Percentiles rank a stretch among this genome's conserved stretches.
Evolutionary conservation across 1,140 invertebrate genomes (phyloP).

Genomic region (Goniozus legneri): DNA sequence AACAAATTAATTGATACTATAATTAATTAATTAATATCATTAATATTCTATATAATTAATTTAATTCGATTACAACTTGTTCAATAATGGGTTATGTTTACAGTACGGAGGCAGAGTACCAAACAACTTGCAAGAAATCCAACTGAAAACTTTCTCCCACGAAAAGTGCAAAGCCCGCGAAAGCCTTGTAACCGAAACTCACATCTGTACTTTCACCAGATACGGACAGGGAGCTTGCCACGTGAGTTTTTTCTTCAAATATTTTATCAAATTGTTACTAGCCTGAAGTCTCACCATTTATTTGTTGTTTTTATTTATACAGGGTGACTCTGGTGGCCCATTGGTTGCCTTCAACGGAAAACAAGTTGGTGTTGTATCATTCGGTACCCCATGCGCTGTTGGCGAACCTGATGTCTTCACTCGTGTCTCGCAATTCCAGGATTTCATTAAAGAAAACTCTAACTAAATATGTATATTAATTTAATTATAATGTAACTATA

Average conservation of each 20-base stretch:
- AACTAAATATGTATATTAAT: no score
- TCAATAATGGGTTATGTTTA: no score
- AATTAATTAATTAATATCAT: no score
- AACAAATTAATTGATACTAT: no score
- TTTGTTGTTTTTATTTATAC: constrained; percentile 17
- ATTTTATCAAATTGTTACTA: no score
- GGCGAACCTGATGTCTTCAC: constrained; percentile 65
- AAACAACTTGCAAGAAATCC: constrained; percentile 22
- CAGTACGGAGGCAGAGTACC: constrained; percentile 21
- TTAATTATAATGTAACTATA: no score
- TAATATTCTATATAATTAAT: no score
- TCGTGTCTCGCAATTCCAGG: constrained; percentile 48
- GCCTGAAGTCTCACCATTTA: no score
- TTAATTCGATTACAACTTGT: no score
- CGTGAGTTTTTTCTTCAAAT: constrained; percentile 55
- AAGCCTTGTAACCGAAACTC: constrained; percentile 29
- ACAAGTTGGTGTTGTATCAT: constrained; percentile 63
- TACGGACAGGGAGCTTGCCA: constrained; percentile 58
- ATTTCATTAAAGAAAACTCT: constrained; percentile 55
- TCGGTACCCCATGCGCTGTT: constrained; percentile 62
- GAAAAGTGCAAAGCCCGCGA: constrained; percentile 12
- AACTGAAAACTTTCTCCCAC: constrained; percentile 18
- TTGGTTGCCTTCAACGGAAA: constrained; percentile 48
- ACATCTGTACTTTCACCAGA: constrained; percentile 63
- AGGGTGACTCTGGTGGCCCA: constrained; percentile 64